Evolutionary conservation across 1,140 invertebrate genomes (phyloP), one percentile per base, ranked within the genome.

Genomic region (Littorina saxatilis): DNA sequence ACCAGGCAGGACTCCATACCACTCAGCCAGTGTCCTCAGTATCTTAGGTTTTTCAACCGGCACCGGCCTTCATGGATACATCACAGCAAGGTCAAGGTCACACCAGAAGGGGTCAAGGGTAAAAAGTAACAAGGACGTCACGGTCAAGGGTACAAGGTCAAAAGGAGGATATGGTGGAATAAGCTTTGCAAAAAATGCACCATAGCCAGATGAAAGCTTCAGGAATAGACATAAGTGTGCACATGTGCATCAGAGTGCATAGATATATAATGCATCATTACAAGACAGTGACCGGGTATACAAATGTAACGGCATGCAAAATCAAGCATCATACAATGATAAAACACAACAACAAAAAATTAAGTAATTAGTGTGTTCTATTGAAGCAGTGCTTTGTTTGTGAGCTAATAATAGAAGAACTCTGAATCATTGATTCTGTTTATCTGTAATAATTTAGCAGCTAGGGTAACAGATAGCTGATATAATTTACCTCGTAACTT

Each of bases 41-140:
- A 32, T 32, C 4, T 63, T 27, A 29, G 35, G 61, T 32, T 0
- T 13, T 39, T 15, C 15, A 17, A 13, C 4, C 13, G 13, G 35
- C 35, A 68, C 35, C 66, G 2, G 66, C 5, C 66, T 37, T 15
- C 66, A 68, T 11, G 9, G 37, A 40, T 15, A 39, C 66, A 68
- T 11, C 66, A 39, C 66, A 68, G 1, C 66, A 68, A 37, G 66
- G 66, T 39, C 66, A 68, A 20, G 66, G 66, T 68, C 13, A 32
- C 66, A 47, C 5, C 7, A 17, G 17, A 68, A 17, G 35, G 39
- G 66, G 35, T n/a, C n/a, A n/a, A 39, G 39, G 66, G 66, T 39
- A 13, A 68, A 68, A 32, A 20, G 15, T 35, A 68, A n/a, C n/a
- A n/a, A n/a, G n/a, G n/a, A n/a, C n/a, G n/a, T n/a, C n/a, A n/a